Conservation (phyloP, 2,113 vertebrate genomes). For the Rhagologus leucostigma region DNA sequence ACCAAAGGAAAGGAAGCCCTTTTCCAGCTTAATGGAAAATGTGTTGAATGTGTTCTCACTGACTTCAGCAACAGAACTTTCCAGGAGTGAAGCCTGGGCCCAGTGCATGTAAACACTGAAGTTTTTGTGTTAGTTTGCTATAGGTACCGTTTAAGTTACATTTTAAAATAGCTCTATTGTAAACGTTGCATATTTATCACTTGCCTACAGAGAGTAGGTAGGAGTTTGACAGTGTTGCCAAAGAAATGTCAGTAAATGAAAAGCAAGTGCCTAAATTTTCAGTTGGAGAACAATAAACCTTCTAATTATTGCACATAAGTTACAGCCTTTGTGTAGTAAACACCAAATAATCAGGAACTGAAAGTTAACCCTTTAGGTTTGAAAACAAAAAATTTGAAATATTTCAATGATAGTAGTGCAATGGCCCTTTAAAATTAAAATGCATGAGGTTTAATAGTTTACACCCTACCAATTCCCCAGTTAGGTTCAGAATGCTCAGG, state of each 20-base stretch:
- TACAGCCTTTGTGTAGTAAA: slow-evolving; percentile 12
- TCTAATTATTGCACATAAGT: slow-evolving; percentile 48
- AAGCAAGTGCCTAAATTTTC: slow-evolving; percentile 50
- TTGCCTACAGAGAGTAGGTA: slow-evolving; percentile 58
- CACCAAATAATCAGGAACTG: neutral
- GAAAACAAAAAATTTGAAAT: neutral
- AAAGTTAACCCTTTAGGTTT: neutral
- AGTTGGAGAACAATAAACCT: slow-evolving; percentile 26
- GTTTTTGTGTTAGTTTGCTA: neutral
- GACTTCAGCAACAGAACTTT: neutral
- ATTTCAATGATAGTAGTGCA: neutral
- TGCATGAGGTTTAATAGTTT: neutral
- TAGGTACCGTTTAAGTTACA: slow-evolving; percentile 4
- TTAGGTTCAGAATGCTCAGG: neutral
- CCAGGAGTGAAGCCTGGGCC: neutral
- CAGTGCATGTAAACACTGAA: neutral
- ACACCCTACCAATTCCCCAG: neutral
- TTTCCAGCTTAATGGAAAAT: neutral
- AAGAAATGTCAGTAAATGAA: slow-evolving; percentile 63
- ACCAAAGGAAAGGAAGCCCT: neutral
- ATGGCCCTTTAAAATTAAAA: slow-evolving; percentile 22
- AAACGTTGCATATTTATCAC: slow-evolving; percentile 34
- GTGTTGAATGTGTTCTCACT: neutral
- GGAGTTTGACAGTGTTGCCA: slow-evolving; percentile 60
- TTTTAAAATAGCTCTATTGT: slow-evolving; percentile 59